phyloP scores from a whole-genome alignment of 2,888 invertebrate species.

The Escarpia spicata region DNA sequence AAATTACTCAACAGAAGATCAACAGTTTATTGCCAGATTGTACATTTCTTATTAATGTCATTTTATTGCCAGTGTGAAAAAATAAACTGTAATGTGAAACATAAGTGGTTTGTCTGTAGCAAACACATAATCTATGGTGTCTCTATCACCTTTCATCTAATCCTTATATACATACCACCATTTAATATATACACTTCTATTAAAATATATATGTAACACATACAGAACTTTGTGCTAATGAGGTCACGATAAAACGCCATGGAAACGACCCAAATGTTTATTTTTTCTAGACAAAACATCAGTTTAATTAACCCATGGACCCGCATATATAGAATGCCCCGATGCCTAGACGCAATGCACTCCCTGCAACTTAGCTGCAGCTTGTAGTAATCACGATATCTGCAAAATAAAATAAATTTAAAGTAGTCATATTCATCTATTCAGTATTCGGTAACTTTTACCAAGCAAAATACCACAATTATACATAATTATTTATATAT shows the following conservation, averaged over 20 bases:
- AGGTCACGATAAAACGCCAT: not conserved
- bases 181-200: not conserved
- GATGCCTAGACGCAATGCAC: not conserved
- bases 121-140: not conserved
- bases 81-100: conserved; percentile 16
- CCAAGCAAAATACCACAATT: not conserved
- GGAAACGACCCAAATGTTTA: not conserved
- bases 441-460: not conserved
- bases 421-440: not conserved
- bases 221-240: not conserved
- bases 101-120: not conserved
- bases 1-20: not conserved
- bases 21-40: not conserved
- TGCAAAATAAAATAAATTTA: not conserved
- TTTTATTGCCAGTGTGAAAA: not conserved
- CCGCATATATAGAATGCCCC: not conserved
- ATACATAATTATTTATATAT: not conserved
- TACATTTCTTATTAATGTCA: not conserved
- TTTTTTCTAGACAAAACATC: not conserved
- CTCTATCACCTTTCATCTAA: not conserved
- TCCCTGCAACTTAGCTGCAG: not conserved
- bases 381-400: not conserved
- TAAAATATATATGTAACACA: conserved; percentile 9
- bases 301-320: not conserved
- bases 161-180: not conserved